phyloP scores from a whole-genome alignment of 2,113 vertebrate species.

The Salminus brasiliensis region DNA sequence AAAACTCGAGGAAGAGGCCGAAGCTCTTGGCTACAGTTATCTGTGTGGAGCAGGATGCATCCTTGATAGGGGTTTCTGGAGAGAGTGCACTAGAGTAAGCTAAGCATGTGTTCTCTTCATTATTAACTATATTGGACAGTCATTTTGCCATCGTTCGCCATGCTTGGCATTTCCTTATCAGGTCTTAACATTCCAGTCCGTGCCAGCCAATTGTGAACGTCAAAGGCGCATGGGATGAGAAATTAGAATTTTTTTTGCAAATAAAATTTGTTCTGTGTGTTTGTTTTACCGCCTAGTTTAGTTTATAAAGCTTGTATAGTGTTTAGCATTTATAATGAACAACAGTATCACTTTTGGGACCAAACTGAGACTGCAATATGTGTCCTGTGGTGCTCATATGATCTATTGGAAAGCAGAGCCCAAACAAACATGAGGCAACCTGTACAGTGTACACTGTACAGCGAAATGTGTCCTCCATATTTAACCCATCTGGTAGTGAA shows the following conservation, averaged over 20 bases:
- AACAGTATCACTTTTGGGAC: background rate
- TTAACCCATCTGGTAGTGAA: no score
- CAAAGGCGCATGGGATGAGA: slow-evolving; percentile 50
- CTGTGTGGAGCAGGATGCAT: slow-evolving; percentile 56
- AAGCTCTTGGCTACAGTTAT: slow-evolving; percentile 49
- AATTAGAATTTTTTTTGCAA: background rate
- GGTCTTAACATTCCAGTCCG: slow-evolving; percentile 54
- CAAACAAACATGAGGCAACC: no score
- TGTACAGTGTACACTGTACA: no score
- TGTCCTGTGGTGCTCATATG: background rate
- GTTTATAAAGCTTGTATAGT: background rate
- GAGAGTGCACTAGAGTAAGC: slow-evolving; percentile 50
- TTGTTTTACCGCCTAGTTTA: background rate
- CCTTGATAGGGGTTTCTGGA: slow-evolving; percentile 57
- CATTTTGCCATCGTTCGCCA: slow-evolving; percentile 69
- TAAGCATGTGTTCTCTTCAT: slow-evolving; percentile 60
- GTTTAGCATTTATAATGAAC: background rate
- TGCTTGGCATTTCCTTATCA: slow-evolving; percentile 74
- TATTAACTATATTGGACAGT: slow-evolving; percentile 64
- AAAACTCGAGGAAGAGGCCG: slow-evolving; percentile 34
- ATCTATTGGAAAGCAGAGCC: no score
- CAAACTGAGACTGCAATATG: background rate
- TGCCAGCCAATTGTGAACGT: slow-evolving; percentile 70
- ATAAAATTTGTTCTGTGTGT: slow-evolving; percentile 15
- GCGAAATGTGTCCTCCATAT: no score